A percentile compares a stretch with the other conserved stretches of the same genome.
These are phyloP conservation scores for Tylochromis polylepis DNA, from an alignment of 2,113 vertebrate genomes.

Conservation along the genomic window DNA sequence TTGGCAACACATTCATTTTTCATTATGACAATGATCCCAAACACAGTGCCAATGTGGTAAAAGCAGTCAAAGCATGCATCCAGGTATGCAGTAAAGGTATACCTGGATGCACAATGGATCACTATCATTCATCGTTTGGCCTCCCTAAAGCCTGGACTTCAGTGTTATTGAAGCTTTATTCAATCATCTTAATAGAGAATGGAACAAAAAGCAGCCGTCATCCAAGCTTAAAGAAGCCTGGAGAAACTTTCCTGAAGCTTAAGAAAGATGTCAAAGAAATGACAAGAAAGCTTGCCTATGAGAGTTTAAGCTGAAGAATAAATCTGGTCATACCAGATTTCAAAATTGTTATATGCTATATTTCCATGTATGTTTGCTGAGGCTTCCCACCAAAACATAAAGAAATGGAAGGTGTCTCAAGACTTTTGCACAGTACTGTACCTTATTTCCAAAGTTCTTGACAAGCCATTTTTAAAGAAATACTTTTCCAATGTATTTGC, in stretches of 20 bases:
- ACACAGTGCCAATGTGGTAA: not conserved
- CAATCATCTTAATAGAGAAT: fast-evolving
- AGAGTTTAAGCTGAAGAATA: not conserved
- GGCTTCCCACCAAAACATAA: not conserved
- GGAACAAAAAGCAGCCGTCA: not conserved
- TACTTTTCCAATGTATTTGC: not conserved
- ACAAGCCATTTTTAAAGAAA: not conserved
- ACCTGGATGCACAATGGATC: not conserved
- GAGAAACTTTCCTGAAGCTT: not conserved
- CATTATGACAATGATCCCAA: not conserved
- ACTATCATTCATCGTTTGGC: not conserved
- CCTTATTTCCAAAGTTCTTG: not conserved
- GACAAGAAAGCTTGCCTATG: fast-evolving
- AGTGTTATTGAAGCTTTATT: not conserved
- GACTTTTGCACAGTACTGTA: not conserved
- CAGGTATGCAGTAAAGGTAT: not conserved
- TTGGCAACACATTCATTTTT: not conserved
- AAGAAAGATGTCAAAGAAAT: not conserved
- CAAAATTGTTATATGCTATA: too few relatives aligned
- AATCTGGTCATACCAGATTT: not conserved
- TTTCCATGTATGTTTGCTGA: not conserved
- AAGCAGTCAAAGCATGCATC: not conserved
- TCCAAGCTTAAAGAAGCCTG: not conserved
- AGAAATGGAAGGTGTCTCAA: not conserved
- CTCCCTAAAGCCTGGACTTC: not conserved